Conservation (phyloP, 2,888 invertebrate genomes). For the Argyresthia goedartella region DNA sequence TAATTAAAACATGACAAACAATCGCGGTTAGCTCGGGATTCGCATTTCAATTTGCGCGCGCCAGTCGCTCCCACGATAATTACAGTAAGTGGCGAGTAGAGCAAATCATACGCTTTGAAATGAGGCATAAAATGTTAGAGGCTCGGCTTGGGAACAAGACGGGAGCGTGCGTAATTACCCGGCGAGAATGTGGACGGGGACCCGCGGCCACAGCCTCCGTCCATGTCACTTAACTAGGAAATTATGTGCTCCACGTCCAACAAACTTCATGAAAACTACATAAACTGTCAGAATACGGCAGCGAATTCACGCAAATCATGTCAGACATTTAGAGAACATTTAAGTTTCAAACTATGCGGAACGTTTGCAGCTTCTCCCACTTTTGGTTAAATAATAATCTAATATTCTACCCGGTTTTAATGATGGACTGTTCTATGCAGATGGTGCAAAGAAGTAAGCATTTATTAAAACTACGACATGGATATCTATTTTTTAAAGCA, state of each 20-base stretch:
- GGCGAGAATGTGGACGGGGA: conserved; percentile 57
- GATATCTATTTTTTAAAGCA: too few species aligned
- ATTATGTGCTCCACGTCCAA: conserved; percentile 38
- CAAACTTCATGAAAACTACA: conserved; percentile 3
- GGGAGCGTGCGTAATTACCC: conserved; percentile 60
- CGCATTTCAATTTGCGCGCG: conserved; percentile 28
- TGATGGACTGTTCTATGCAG: too few species aligned
- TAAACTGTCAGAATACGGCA: conserved; percentile 2
- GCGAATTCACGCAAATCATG: not conserved
- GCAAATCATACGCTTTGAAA: conserved; percentile 63
- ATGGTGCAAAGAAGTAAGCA: too few species aligned
- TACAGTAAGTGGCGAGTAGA: conserved; percentile 52
- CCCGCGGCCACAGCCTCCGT: conserved; percentile 33
- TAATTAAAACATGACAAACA: not conserved
- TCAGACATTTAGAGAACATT: not conserved
- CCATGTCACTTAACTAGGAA: conserved; percentile 47
- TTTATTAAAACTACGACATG: too few species aligned
- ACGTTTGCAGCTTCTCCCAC: too few species aligned
- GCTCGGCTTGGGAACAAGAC: conserved; percentile 54
- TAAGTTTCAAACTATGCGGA: too few species aligned
- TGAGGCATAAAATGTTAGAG: conserved; percentile 63
- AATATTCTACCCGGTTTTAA: too few species aligned
- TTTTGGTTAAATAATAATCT: too few species aligned
- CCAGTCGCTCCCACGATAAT: conserved; percentile 55
- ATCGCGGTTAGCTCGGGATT: conserved; percentile 16